Conservation (phyloP, 2,888 invertebrate species). For the Rotaria socialis region DNA sequence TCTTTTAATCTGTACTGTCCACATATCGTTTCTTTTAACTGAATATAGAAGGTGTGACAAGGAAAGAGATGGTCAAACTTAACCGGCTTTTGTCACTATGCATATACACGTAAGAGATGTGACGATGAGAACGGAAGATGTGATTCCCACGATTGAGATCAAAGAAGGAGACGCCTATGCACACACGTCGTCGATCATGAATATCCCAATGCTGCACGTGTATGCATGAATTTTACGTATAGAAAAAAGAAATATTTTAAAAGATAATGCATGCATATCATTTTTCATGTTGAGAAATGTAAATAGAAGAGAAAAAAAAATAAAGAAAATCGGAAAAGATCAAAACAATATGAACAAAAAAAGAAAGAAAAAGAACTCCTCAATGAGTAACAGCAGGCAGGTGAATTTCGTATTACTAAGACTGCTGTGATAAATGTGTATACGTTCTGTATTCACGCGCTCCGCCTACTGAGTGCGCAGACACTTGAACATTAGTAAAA, state of each 20-base stretch:
- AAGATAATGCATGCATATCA: neutral
- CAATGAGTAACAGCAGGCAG: neutral
- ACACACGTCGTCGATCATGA: neutral
- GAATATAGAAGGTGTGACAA: neutral
- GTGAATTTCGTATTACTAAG: neutral
- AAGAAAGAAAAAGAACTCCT: neutral
- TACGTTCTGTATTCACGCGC: neutral
- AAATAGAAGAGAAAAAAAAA: neutral
- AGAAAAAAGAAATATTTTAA: neutral
- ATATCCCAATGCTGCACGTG: neutral
- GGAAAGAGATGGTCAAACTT: conserved; percentile 9
- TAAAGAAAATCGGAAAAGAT: neutral
- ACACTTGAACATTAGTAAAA: conserved; percentile 19
- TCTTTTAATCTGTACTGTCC: neutral
- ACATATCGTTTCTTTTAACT: neutral
- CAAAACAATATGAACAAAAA: neutral
- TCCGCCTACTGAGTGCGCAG: conserved; percentile 1
- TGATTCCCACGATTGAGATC: conserved; percentile 26
- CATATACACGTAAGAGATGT: conserved; percentile 17
- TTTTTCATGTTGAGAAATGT: neutral
- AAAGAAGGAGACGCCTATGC: conserved; percentile 7
- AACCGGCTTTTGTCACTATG: conserved; percentile 25
- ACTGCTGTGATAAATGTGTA: conserved; percentile 4
- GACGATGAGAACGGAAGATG: conserved; percentile 13
- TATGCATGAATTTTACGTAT: neutral